Conservation (phyloP, 2,888 invertebrate species). For the Steinernema carpocapsae region DNA sequence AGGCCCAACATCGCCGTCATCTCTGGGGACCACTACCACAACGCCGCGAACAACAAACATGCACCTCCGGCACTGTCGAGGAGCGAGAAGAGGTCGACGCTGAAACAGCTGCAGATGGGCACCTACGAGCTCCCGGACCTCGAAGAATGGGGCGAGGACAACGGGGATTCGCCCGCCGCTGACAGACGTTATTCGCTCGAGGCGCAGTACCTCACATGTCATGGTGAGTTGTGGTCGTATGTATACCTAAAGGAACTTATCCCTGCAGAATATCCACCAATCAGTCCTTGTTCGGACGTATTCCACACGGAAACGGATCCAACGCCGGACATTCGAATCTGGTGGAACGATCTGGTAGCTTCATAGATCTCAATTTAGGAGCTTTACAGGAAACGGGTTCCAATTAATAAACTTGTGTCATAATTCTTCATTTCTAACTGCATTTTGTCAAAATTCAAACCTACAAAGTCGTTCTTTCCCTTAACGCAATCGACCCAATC, state of each 20-base stretch:
- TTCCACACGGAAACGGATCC: conserved; percentile 23
- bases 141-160: conserved; percentile 49
- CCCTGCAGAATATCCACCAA: conserved; percentile 2
- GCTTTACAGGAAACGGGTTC: no score
- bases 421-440: no score
- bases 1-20: conserved; percentile 42
- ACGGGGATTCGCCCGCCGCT: conserved; percentile 6
- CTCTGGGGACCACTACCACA: conserved; percentile 13
- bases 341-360: conserved; percentile 33
- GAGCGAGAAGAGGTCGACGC: conserved; percentile 46
- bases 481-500: no score
- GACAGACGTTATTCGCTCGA: conserved; percentile 40
- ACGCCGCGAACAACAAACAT: conserved; percentile 26
- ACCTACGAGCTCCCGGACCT: conserved; percentile 56
- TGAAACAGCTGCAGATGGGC: conserved; percentile 57
- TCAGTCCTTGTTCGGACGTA: conserved; percentile 5
- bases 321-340: conserved; percentile 14
- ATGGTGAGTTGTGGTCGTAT: not conserved
- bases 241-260: no score
- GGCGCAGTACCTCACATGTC: conserved; percentile 4
- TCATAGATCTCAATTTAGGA: conserved; percentile 13
- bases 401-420: no score
- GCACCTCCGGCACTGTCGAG: conserved; percentile 24
- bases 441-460: no score
- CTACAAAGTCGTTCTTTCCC: no score